Base-by-base conservation (phyloP, 1,140 invertebrate genomes). In the Musca domestica region DNA sequence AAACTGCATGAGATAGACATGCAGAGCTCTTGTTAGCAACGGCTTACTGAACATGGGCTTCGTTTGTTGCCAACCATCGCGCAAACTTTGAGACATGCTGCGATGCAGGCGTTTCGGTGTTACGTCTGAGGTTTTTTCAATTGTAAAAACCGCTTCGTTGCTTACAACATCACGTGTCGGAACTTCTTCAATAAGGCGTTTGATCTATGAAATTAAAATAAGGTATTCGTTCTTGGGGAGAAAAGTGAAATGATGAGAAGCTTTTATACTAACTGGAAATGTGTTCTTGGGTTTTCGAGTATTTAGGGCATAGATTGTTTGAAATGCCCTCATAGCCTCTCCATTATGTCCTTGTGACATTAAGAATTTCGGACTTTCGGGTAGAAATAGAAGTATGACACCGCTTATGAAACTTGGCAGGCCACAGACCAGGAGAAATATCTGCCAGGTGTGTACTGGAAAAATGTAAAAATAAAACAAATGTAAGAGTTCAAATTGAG, bases 291-390 rank as follows among this genome's bases (percentile, higher is more conserved):
- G 77, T 64, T 85, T 83, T 2, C 87, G 85, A 2, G 84, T 88
- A 72, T 93, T 93, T 2, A 77, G 22, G 2, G 73, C 69, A 68
- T 78, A 80, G 0, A 80, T 78, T 3, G 70, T 74, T 23, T 70
- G 52, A 17, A 80, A 80, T 25, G 73, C 76, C 19, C 67, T 63
- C 65, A 80, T 56, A 84, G 91, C 90, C 72, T 91, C 88, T 0
- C 87, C 83, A 68, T 89, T 90, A 54, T 86, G 85, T 65, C 90
- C 89, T 73, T 86, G 83, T 0, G 89, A 88, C 87, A 94, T 90
- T 0, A 92, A 80, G 79, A 91, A 93, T 80, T 93, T 94, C 3
- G 92, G 92, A 74, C 90, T 94, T 77, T 95, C 92, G 0, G 91
- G 89, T 6, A 93, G 84, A 71, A 89, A 88, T 52, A 86, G 83